phyloP scores from a whole-genome alignment of 2,888 invertebrate species.

The Monochamus alternatus region DNA sequence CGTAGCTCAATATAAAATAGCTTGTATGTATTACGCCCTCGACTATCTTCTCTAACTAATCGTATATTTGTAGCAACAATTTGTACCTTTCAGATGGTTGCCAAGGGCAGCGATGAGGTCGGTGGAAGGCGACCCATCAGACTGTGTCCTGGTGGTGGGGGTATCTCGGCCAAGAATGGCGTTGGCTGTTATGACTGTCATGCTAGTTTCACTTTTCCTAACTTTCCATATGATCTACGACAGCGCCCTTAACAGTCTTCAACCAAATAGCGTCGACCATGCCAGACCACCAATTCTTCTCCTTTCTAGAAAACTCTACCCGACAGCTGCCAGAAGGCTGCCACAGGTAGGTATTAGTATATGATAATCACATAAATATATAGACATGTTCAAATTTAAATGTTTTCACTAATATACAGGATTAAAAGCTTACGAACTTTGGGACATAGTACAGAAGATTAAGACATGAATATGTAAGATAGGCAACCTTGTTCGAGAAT shows the following conservation, averaged over 20 bases:
- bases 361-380: too few relatives aligned
- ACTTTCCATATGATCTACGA: conserved; percentile 90
- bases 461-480: too few relatives aligned
- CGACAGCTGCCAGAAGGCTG: conserved; percentile 77
- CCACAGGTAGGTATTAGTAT: conserved; percentile 71
- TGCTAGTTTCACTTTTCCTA: conserved; percentile 86
- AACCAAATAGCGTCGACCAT: conserved; percentile 70
- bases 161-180: conserved; percentile 90
- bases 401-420: too few relatives aligned
- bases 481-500: too few relatives aligned
- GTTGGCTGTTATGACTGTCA: conserved; percentile 84
- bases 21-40: too few relatives aligned
- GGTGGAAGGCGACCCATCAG: conserved; percentile 87
- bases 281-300: conserved; percentile 66
- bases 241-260: conserved; percentile 87
- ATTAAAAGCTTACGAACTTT: too few relatives aligned
- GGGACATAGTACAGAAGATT: too few relatives aligned
- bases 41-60: too few relatives aligned
- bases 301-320: conserved; percentile 70
- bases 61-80: too few relatives aligned
- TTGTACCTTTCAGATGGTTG: conserved; percentile 80
- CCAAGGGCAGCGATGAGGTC: conserved; percentile 87
- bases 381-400: too few relatives aligned
- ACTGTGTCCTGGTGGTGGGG: conserved; percentile 88
- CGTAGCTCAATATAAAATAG: too few relatives aligned